Conservation (phyloP, 2,888 invertebrate species). For the Notodonta dromedarius region DNA sequence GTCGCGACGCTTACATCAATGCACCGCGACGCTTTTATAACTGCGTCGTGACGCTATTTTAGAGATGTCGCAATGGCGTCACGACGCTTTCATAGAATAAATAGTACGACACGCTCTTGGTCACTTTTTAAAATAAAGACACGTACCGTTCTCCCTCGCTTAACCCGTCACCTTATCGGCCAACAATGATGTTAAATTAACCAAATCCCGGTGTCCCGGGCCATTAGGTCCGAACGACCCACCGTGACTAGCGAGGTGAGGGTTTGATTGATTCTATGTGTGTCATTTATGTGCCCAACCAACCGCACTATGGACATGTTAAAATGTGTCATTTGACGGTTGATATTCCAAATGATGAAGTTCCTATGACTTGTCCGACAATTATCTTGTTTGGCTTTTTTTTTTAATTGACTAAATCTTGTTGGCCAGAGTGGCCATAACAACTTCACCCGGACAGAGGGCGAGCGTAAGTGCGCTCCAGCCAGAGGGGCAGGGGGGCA, state of each 20-base stretch:
- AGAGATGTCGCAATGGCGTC: no score
- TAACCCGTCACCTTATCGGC: slow-evolving; percentile 49
- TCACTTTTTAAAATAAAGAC: neutral
- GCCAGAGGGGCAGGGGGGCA: no score
- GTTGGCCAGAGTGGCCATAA: no score
- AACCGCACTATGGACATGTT: slow-evolving; percentile 36
- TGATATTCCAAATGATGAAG: neutral
- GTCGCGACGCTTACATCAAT: no score
- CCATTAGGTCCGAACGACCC: slow-evolving; percentile 56
- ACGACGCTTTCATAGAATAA: no score
- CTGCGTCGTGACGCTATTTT: no score
- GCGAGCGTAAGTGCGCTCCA: no score
- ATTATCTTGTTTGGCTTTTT: no score
- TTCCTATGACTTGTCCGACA: neutral
- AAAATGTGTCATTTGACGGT: slow-evolving; percentile 11
- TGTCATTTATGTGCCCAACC: slow-evolving; percentile 53
- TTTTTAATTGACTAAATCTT: no score
- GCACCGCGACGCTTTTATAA: no score
- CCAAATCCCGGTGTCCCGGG: slow-evolving; percentile 62
- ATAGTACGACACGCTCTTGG: no score
- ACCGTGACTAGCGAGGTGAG: slow-evolving; percentile 47
- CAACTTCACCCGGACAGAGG: no score
- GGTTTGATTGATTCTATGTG: slow-evolving; percentile 65
- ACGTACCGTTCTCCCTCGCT: slow-evolving; percentile 32
- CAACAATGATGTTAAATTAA: slow-evolving; percentile 66